Evolutionary conservation across 2,888 invertebrate genomes (phyloP), one percentile per base, ranked within the genome.

Genomic region (Hanleya hanleyi): DNA sequence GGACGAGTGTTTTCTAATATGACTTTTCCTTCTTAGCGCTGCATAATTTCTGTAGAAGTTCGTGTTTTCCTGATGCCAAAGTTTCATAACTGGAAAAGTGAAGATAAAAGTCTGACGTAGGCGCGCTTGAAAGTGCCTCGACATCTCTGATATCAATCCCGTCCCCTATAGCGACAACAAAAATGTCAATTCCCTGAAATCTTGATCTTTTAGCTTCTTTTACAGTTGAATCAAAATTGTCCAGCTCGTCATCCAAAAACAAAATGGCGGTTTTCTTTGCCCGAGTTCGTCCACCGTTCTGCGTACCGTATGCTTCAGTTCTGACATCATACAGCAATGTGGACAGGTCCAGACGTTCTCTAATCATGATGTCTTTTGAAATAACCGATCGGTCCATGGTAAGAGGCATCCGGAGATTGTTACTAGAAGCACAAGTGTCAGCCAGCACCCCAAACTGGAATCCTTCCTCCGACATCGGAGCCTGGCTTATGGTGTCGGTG

Each of bases 201-300:
- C 57, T 69, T 2, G 69, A 64, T 18, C 64, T 33, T 35, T 37
- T 50, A 32, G 73, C 57, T 33, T 73, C 49, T 32, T 35, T 51
- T n/a, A 64, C 57, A n/a, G 69, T 36, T 49, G 33, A 33, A 22
- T 50, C n/a, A 15, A 12, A 7, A 38, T 69, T 38, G 29, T 64
- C 51, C 1, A 65, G 18, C 12, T 47, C 57, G 15, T 66, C 65
- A 36, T 73, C 73, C 32, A 73, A 18, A 26, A 65, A 37, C 18
- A 73, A n/a, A 29, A 86, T 80, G 2, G 84, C 85, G 5, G 85
- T 73, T 70, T 83, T 82, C 57, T 82, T 81, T 12, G 81, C 77
- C 6, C 67, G 51, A 15, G 68, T 57, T 61, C 82, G 69, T 1
- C 70, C 77, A n/a, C 78, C 80, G 61, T 62, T 69, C 12, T 38